Evolutionary conservation across 2,113 vertebrate genomes (phyloP), one percentile per base, ranked within the genome.

Genomic region (Nothocercus julius): DNA sequence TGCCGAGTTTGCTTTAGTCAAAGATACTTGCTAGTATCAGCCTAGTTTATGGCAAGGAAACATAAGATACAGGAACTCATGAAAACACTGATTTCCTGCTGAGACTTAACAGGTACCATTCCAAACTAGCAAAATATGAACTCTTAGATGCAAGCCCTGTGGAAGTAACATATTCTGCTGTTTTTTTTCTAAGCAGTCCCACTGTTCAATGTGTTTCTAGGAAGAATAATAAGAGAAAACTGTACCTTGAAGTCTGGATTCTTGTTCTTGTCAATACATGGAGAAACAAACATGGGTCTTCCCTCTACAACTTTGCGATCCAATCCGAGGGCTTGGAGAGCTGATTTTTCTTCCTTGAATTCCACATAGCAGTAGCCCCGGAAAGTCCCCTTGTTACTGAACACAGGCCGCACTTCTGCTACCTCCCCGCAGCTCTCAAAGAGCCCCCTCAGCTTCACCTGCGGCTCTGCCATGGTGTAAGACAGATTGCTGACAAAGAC

Each of bases 401-500:
- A 99, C 24, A 99, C 96, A 0, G 98, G 98, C 2, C 99, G 98
- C 81, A 99, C 89, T 87, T 99, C 97, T 1, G 89, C 91, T 24
- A 99, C 97, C 21, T 98, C 98, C 58, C 99, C 99, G 3, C 98
- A 99, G 94, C 92, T 88, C 88, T 98, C 98, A 49, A 99, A 99
- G 24, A 99, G 96, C 1, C 97, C 97, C 76, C 96, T 97, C 69
- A 99, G 98, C 62, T 97, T 98, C 7, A 19, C 78, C 9, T 99
- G 98, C 0, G 99, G 99, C 42, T 99, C 98, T 17, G 96, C 87
- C 98, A 99, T 96, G 44, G 93, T 98, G 94, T 98, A 99, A 34
- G 98, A 87, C 73, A 99, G 97, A 97, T 99, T 99, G 97, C 99
- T 99, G 97, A 99, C 98, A 17, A 99, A 99, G 24, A 99, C 99